Evolutionary conservation across 2,888 invertebrate genomes (phyloP).

Genomic region (Poecilobothrus nobilitatus): DNA sequence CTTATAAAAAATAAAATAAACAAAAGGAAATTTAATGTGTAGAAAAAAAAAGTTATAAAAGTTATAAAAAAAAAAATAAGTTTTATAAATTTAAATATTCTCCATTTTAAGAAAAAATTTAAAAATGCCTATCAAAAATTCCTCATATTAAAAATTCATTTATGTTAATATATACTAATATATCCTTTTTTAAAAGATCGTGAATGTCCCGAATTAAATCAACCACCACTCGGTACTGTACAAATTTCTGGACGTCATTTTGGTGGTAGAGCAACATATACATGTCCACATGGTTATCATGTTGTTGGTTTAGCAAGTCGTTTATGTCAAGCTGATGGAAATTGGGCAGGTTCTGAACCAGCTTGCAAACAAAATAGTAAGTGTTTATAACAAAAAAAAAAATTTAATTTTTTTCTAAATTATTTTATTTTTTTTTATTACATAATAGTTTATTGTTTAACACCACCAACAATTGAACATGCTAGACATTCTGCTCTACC

Average conservation of each 20-base stretch:
- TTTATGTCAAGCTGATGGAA: conserved; percentile 86
- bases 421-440: neutral
- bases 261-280: conserved; percentile 70
- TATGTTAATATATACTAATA: no score
- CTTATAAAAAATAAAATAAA: no score
- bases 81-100: no score
- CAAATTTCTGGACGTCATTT: conserved; percentile 69
- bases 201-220: conserved; percentile 73
- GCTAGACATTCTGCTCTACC: conserved; percentile 80
- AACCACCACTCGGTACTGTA: conserved; percentile 70
- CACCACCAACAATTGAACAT: conserved; percentile 75
- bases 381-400: conserved; percentile 31
- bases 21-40: no score
- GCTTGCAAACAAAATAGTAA: conserved; percentile 78
- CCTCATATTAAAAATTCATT: no score
- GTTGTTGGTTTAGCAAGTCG: conserved; percentile 79
- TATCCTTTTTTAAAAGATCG: conserved; percentile 50
- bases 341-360: conserved; percentile 77
- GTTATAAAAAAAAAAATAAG: no score
- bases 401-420: neutral
- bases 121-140: no score
- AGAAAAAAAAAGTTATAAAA: no score
- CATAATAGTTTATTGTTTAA: conserved; percentile 65
- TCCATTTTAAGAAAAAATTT: no score
- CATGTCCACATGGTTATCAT: conserved; percentile 81